These are phyloP conservation scores for Dasypus novemcinctus DNA, from an alignment of 2,113 vertebrate species.

Conservation along the genomic window DNA sequence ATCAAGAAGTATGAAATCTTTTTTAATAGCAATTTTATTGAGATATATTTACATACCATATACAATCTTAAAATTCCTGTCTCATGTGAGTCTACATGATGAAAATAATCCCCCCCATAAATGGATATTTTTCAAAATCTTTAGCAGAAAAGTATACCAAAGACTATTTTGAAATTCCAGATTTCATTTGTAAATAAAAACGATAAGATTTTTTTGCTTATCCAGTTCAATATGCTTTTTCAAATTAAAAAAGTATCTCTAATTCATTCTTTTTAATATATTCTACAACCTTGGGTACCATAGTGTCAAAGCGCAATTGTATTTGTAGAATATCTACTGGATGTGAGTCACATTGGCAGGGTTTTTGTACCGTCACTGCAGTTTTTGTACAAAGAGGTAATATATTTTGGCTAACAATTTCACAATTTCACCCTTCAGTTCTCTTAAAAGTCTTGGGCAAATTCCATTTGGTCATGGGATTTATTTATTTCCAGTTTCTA, in stretches of 20 bases:
- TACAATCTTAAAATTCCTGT: not conserved
- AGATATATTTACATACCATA: too few species aligned
- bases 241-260: not conserved
- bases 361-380: not conserved
- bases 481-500: not conserved
- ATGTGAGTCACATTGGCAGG: not conserved
- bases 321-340: not conserved
- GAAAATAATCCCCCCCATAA: not conserved
- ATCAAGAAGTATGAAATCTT: not conserved
- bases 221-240: not conserved
- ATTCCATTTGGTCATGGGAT: not conserved
- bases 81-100: not conserved
- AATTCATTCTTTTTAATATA: not conserved
- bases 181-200: not conserved
- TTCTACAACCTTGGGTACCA: not conserved
- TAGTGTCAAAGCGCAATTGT: not conserved
- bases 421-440: conserved; percentile 23
- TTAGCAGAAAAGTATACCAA: not conserved
- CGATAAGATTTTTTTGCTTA: not conserved
- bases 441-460: conserved; percentile 18
- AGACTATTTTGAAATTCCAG: not conserved
- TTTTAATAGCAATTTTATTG: not conserved
- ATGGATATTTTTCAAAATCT: not conserved
- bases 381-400: conserved; percentile 1
- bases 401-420: not conserved